These are phyloP conservation scores for Propithecus coquereli DNA, from an alignment of 2,113 vertebrate genomes.

Conservation along the genomic window DNA sequence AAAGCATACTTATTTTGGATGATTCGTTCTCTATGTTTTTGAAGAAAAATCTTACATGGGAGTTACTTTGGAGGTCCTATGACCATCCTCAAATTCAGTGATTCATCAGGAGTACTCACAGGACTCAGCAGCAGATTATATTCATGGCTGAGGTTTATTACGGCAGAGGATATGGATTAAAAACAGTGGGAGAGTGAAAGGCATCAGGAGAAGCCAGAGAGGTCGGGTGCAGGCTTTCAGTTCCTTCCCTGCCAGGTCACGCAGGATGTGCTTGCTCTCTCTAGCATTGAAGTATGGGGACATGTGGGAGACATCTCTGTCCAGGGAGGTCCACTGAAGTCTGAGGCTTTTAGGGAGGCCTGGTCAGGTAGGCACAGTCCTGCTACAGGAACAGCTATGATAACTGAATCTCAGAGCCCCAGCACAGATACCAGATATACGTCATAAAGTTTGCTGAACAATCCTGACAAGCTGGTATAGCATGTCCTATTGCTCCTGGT, in stretches of 20 bases:
- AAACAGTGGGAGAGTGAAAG: neutral
- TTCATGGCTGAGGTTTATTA: neutral
- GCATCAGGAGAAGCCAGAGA: neutral
- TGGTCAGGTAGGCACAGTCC: neutral
- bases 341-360: neutral
- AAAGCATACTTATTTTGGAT: neutral
- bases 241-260: neutral
- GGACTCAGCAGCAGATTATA: neutral
- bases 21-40: neutral
- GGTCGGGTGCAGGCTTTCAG: neutral
- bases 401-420: neutral
- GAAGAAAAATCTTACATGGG: neutral
- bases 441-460: neutral
- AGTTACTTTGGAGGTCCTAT: neutral
- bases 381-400: neutral
- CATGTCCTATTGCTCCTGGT: neutral
- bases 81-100: neutral
- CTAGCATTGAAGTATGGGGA: neutral
- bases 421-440: neutral
- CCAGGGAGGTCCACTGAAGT: neutral
- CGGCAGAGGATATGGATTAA: neutral
- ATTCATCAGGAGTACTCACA: neutral
- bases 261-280: neutral
- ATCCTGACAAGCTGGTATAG: neutral
- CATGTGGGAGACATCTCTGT: neutral